Base-by-base conservation (phyloP, 1,140 invertebrate species). In the Coptotermes formosanus region DNA sequence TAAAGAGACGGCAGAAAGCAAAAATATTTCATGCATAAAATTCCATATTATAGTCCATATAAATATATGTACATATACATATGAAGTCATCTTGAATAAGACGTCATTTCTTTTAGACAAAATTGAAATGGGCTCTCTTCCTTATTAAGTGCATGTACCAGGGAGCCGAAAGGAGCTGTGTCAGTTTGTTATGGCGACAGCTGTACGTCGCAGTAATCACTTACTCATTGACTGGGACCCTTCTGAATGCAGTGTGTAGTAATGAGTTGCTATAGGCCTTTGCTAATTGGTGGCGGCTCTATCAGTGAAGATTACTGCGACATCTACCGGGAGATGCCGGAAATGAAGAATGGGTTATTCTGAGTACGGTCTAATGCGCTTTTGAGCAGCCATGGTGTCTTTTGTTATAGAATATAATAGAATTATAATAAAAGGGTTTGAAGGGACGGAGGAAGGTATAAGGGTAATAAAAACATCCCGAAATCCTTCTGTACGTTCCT, bases 261-360 rank as follows among this genome's bases (percentile, higher is more conserved):
- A 69, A 69, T 69, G 64, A 69, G 25, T 69, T 69, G 64, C 64
- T 69, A 69, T n/a, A 69, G 64, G 64, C 64, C 25, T 30, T 30
- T 69, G 64, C 64, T 69, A 69, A 69, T 69, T 69, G 64, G 64
- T 69, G 64, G 25, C 64, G 64, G 64, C 64, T 69, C 25, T 69
- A 69, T 7, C 21, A 69, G 25, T n/a, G 64, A 69, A 69, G 64
- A 69, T 69, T 69, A 30, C 64, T 7, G 64, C 64, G 64, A 30
- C 64, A 69, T 69, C 64, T 3, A 69, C 19, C 14, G 64, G 7
- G 25, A 69, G 64, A 69, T n/a, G 64, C 14, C 64, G 64, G 64
- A 69, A 69, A 69, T 69, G 25, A 69, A 69, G 64, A 69, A 69
- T n/a, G 64, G 64, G 14, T n/a, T 69, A n/a, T n/a, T 69, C 64